phyloP scores from a whole-genome alignment of 2,797 vertebrate species.

The Kryptolebias ocellatus region DNA sequence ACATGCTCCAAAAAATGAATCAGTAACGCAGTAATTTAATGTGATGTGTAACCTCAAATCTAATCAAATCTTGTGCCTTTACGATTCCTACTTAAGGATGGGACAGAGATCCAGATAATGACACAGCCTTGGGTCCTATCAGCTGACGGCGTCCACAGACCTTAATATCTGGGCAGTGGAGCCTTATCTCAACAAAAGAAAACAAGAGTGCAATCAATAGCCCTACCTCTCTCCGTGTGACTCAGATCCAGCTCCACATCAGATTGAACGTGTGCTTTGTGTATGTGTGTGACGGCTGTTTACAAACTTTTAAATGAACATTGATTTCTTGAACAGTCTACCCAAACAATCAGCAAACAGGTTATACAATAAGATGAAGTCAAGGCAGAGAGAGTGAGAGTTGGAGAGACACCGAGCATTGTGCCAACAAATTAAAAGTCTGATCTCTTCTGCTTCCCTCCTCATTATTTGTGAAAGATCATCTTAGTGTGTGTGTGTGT shows the following conservation, averaged over 20 bases:
- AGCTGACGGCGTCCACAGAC: slow-evolving; percentile 32
- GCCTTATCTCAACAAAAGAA: slow-evolving; percentile 46
- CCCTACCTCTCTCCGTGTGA: slow-evolving; percentile 28
- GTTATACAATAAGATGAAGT: slow-evolving; percentile 22
- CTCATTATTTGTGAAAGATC: slow-evolving; percentile 41
- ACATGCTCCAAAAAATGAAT: too few relatives aligned
- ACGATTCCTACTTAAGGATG: slow-evolving; percentile 2
- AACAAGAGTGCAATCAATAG: slow-evolving; percentile 37
- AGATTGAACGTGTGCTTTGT: slow-evolving; percentile 22
- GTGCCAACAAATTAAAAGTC: slow-evolving; percentile 33
- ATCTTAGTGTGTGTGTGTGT: slow-evolving; percentile 2
- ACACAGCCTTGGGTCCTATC: slow-evolving; percentile 36
- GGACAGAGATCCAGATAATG: slow-evolving; percentile 27
- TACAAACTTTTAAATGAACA: slow-evolving; percentile 67
- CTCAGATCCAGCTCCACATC: slow-evolving; percentile 45
- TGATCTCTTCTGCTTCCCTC: slow-evolving; percentile 9
- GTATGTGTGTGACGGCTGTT: slow-evolving; percentile 45
- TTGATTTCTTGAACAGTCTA: slow-evolving; percentile 57
- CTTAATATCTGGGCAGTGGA: slow-evolving; percentile 34
- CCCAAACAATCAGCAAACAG: slow-evolving; percentile 45
- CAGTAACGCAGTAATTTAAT: background rate
- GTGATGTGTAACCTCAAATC: background rate
- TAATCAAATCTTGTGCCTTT: slow-evolving; percentile 33
- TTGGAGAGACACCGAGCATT: slow-evolving; percentile 2
- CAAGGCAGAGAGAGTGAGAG: slow-evolving; percentile 5